These are phyloP conservation scores for Drosophila lacertosa DNA, from an alignment of 1,140 invertebrate genomes.

Conservation along the genomic window DNA sequence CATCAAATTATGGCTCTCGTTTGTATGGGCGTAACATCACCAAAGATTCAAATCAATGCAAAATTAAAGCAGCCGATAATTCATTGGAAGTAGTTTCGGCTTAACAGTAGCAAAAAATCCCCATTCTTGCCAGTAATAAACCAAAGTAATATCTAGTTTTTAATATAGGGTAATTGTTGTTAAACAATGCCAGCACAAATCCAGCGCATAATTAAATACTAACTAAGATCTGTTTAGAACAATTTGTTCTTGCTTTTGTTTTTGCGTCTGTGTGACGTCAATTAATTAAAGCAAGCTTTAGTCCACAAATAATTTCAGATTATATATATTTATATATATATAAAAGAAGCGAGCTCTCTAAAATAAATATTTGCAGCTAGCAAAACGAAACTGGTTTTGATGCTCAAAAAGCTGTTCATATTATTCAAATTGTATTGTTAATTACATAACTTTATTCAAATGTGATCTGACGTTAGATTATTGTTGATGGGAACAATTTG, in stretches of 20 bases:
- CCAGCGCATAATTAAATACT: neutral
- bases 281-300: neutral
- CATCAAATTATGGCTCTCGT: neutral
- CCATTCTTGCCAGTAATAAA: neutral
- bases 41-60: neutral
- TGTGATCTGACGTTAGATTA: neutral
- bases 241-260: neutral
- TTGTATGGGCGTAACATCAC: neutral
- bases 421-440: neutral
- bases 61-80: neutral
- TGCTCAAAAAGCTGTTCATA: neutral
- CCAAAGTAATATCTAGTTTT: neutral
- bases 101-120: neutral
- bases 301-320: neutral
- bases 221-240: neutral
- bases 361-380: no score
- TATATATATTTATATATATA: neutral
- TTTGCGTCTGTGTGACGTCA: neutral
- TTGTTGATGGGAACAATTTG: no score
- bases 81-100: neutral
- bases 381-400: conserved; percentile 1
- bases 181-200: no score
- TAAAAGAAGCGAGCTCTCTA: no score
- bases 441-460: conserved; percentile 10
- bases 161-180: neutral